These are phyloP conservation scores for Hapalemur alaotrensis DNA, from an alignment of 2,797 vertebrate genomes.

Conservation along the genomic window DNA sequence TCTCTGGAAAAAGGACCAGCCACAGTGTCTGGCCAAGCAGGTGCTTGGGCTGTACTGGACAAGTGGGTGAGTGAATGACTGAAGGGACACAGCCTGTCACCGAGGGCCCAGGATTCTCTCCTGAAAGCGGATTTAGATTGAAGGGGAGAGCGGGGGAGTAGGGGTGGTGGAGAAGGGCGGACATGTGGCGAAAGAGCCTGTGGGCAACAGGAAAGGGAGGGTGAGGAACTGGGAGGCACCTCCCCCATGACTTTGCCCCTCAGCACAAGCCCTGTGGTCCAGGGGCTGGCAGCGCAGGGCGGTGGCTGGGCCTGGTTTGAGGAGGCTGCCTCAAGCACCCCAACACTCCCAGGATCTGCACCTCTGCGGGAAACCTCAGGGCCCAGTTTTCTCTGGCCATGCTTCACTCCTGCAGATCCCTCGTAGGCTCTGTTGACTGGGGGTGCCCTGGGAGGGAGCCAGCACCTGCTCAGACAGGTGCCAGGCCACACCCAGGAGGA, in stretches of 20 bases:
- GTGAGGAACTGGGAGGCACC: not conserved
- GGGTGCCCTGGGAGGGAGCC: not conserved
- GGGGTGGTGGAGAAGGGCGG: not conserved
- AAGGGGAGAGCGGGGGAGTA: not conserved
- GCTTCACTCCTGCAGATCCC: not conserved
- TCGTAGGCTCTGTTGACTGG: not conserved
- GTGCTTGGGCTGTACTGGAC: not conserved
- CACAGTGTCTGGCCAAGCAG: no score
- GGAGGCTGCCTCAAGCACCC: not conserved
- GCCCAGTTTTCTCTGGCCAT: not conserved
- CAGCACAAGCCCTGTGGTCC: not conserved
- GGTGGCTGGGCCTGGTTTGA: rapidly evolving
- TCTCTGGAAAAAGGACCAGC: not conserved
- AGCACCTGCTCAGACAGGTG: not conserved
- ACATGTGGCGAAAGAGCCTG: not conserved
- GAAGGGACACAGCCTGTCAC: not conserved
- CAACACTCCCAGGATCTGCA: not conserved
- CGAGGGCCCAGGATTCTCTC: not conserved
- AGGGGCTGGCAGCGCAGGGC: not conserved
- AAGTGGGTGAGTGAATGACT: no score
- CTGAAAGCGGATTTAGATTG: not conserved
- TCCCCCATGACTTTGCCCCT: not conserved
- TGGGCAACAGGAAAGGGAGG: not conserved
- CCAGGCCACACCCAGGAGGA: not conserved
- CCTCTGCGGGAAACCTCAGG: not conserved